Percentiles rank a stretch among this genome's conserved stretches.
These are phyloP conservation scores for Sacculina carcini DNA, from an alignment of 2,888 invertebrate genomes.

Conservation along the genomic window DNA sequence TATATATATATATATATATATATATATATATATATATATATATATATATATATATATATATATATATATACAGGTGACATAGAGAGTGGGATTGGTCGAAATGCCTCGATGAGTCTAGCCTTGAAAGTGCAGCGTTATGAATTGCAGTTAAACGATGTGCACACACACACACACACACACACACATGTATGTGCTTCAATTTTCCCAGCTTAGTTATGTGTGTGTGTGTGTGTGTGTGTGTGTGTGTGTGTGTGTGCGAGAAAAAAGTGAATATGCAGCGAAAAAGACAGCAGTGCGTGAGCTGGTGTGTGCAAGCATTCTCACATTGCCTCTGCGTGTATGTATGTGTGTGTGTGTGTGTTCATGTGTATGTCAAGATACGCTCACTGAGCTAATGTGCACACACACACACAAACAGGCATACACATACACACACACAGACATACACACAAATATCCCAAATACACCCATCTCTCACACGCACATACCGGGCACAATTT, in stretches of 20 bases:
- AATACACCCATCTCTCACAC: too few relatives aligned
- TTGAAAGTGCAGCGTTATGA: background rate
- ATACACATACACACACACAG: too few relatives aligned
- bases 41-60: background rate
- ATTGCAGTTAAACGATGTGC: background rate
- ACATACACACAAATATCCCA: background rate
- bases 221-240: too few relatives aligned
- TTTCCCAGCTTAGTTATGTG: too few relatives aligned
- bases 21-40: constrained; percentile 1
- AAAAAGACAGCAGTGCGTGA: too few relatives aligned
- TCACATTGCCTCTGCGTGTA: too few relatives aligned
- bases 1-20: constrained; percentile 8
- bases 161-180: background rate
- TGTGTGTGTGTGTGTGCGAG: too few relatives aligned
- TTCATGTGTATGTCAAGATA: background rate
- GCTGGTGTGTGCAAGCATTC: too few relatives aligned
- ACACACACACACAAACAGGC: too few relatives aligned
- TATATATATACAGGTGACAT: background rate
- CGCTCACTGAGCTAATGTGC: background rate
- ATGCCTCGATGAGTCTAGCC: background rate
- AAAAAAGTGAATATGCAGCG: too few relatives aligned
- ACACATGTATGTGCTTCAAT: background rate
- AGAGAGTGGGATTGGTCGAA: background rate
- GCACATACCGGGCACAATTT: too few relatives aligned
- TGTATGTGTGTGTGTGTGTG: too few relatives aligned